phyloP scores from a whole-genome alignment of 2,797 vertebrate genomes.

The Yasuhikotakia modesta region DNA sequence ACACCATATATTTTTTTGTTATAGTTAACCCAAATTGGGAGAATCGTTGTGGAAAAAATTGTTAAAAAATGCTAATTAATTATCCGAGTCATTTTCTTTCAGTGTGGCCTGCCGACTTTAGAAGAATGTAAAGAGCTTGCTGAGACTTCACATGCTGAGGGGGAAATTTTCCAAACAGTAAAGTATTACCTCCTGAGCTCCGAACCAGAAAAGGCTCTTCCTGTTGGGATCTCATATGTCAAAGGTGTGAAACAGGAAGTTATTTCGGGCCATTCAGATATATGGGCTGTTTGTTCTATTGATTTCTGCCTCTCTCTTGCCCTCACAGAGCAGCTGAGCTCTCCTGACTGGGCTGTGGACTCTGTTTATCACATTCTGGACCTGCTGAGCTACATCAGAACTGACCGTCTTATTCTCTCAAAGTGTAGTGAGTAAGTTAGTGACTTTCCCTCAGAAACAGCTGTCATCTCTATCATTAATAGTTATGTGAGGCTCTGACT shows the following conservation, averaged over 20 bases:
- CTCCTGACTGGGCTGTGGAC: constrained; percentile 86
- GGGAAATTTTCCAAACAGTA: constrained; percentile 81
- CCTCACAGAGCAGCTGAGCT: constrained; percentile 82
- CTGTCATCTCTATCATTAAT: not conserved
- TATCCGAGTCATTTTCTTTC: constrained; percentile 56
- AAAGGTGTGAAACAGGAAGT: constrained; percentile 80
- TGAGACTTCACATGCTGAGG: constrained; percentile 71
- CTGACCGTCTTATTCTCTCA: constrained; percentile 83
- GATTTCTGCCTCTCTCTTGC: not conserved
- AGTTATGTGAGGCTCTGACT: not conserved
- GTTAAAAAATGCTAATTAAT: not conserved
- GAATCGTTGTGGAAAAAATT: no score
- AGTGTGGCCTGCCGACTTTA: constrained; percentile 86
- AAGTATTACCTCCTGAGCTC: constrained; percentile 87
- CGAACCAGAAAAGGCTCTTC: constrained; percentile 88
- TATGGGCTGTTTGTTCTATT: not conserved
- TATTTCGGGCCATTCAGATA: no score
- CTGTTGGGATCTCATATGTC: constrained; percentile 82
- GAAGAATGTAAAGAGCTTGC: constrained; percentile 85
- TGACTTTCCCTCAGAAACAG: not conserved
- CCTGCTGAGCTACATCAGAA: constrained; percentile 90
- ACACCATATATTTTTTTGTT: no score
- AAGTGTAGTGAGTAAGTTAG: constrained; percentile 85
- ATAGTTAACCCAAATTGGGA: no score
- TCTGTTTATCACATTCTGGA: constrained; percentile 84